Evolutionary conservation across 2,797 vertebrate genomes (phyloP), one percentile per base, ranked within the genome.

Genomic region (Rachycentron canadum): DNA sequence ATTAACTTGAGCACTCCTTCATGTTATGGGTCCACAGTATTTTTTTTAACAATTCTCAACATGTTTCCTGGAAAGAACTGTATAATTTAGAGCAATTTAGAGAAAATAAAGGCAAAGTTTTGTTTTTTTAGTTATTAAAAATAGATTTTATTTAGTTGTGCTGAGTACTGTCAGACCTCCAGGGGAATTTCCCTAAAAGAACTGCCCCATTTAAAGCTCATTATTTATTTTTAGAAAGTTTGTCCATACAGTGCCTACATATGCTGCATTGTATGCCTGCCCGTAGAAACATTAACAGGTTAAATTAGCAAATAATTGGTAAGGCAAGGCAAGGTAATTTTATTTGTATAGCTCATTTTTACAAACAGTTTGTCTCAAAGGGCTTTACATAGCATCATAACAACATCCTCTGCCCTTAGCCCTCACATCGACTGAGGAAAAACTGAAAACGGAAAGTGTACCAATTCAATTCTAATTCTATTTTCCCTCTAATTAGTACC

Each of bases 31-130:
- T 19, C 19, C 63, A 21, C 26, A 21, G 32, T 32, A 52, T 67
- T 41, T 57, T 43, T 38, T 26, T 45, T 45, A 28, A 58, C 55
- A 61, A 63, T 43, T 49, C 62, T 21, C 19, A 32, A 55, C 16
- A 62, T 10, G 28, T 66, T 30, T 78, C 50, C 55, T 64, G 59
- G 28, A 41, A 38, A 21, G 53, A 69, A 9, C 23, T 3, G 7
- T 7, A 57, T 38, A 1, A 50, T 68, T 26, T 68, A 36, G 28
- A 25, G n/a, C 5, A 4, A 57, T 60, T 66, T 26, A 52, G 43
- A 52, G 59, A 11, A 74, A 63, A 69, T 17, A 17, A 53, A 74
- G n/a, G 25, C 52, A 59, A 25, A 36, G 43, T 52, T 28, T 19
- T 63, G 19, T 65, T 73, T 12, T 55, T 36, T 23, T 34, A 36